Conservation (phyloP, 2,113 vertebrate genomes). For the Pedionomus torquatus region DNA sequence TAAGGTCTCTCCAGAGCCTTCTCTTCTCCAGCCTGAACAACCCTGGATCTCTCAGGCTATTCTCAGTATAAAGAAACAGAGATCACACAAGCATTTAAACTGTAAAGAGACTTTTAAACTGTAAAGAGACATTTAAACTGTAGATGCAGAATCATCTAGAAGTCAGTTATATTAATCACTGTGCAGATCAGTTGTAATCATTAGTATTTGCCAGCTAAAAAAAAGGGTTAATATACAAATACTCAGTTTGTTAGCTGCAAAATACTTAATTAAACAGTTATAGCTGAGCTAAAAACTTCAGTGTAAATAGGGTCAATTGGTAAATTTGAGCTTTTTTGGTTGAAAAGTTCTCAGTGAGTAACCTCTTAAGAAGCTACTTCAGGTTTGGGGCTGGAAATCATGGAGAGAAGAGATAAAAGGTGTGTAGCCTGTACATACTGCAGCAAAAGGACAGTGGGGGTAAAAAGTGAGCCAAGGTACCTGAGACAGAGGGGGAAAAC, state of each 20-base stretch:
- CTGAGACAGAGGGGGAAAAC: not conserved
- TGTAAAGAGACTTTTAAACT: not conserved
- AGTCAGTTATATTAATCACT: not conserved
- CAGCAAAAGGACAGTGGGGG: too few relatives aligned
- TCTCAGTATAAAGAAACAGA: not conserved
- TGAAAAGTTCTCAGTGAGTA: not conserved
- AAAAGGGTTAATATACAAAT: not conserved
- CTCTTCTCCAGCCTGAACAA: not conserved
- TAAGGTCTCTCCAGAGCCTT: not conserved
- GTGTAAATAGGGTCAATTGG: not conserved
- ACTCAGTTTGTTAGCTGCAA: not conserved
- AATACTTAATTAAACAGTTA: not conserved
- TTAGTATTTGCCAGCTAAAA: not conserved
- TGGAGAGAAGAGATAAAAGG: not conserved
- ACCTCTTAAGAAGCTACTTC: not conserved
- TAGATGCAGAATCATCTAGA: not conserved
- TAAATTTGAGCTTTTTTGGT: accelerated
- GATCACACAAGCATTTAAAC: not conserved
- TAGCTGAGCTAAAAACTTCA: not conserved
- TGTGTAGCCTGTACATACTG: not conserved
- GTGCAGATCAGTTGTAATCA: not conserved
- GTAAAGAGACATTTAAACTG: not conserved
- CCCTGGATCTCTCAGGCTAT: not conserved
- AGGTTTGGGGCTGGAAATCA: not conserved
- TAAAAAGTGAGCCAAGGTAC: not conserved